These are phyloP conservation scores for Phalacrocorax pelagicus DNA, from an alignment of 2,113 vertebrate species.

Conservation along the genomic window DNA sequence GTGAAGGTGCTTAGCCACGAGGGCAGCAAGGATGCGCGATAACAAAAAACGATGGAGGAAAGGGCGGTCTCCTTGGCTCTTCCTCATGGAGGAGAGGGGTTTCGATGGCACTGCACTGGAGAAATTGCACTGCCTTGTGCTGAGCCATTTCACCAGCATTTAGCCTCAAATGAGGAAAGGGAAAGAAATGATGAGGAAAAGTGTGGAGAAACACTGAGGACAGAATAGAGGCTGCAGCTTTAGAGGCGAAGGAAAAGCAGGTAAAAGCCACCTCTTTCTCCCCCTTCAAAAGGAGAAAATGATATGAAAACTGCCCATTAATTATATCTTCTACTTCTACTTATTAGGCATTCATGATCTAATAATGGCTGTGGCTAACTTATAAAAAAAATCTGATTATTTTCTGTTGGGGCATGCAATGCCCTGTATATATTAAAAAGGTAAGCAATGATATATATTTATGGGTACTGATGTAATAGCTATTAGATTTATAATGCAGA, in stretches of 20 bases:
- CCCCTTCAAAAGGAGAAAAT: slow-evolving; percentile 32
- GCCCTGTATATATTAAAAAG: slow-evolving; percentile 74
- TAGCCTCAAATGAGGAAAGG: neutral
- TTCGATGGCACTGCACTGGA: neutral
- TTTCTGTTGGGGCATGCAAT: slow-evolving; percentile 63
- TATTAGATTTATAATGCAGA: slow-evolving; percentile 75
- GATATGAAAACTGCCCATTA: slow-evolving; percentile 41
- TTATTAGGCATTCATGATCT: slow-evolving; percentile 69
- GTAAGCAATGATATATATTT: slow-evolving; percentile 75
- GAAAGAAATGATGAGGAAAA: neutral
- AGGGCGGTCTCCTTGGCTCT: neutral
- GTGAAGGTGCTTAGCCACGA: rapidly evolving
- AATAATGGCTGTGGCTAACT: slow-evolving; percentile 68
- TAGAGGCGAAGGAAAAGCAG: neutral
- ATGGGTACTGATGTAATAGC: slow-evolving; percentile 77
- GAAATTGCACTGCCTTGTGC: neutral
- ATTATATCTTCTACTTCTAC: slow-evolving; percentile 45
- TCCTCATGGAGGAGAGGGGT: neutral
- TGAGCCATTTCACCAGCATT: neutral
- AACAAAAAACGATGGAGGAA: neutral
- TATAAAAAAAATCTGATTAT: slow-evolving; percentile 70
- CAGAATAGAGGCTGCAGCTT: neutral
- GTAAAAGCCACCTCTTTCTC: neutral
- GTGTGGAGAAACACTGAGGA: neutral
- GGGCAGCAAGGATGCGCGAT: rapidly evolving